A percentile compares a stretch with the other conserved stretches of the same genome.
These are phyloP conservation scores for Ypsolopha sequella DNA, from an alignment of 2,888 invertebrate genomes.

Conservation along the genomic window DNA sequence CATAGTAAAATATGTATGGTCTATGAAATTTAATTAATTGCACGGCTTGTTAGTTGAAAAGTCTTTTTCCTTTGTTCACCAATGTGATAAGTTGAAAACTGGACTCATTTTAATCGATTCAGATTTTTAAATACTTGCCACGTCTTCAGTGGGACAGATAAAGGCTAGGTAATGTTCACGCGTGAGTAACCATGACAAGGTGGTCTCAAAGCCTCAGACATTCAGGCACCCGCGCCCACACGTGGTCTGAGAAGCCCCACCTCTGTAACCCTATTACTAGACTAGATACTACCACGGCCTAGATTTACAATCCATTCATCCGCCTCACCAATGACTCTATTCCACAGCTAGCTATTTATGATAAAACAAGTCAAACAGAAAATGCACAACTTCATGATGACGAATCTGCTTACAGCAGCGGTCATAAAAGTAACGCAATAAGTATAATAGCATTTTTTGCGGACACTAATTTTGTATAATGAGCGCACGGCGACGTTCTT, in stretches of 20 bases:
- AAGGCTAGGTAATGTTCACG: constrained; percentile 21
- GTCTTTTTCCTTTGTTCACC: too few relatives aligned
- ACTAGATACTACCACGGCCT: constrained; percentile 25
- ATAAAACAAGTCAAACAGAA: not conserved
- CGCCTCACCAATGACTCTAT: not conserved
- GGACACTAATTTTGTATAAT: too few relatives aligned
- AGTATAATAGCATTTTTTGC: not conserved
- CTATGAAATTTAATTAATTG: too few relatives aligned
- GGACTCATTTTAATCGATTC: too few relatives aligned
- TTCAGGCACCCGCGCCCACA: constrained; percentile 27
- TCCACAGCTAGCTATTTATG: not conserved
- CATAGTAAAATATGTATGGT: too few relatives aligned
- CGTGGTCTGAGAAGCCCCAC: constrained; percentile 48
- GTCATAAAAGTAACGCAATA: not conserved
- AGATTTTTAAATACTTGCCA: too few relatives aligned
- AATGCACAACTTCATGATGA: not conserved
- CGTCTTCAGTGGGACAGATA: constrained; percentile 6
- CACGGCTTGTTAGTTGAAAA: too few relatives aligned
- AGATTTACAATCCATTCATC: constrained; percentile 28
- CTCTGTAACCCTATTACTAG: constrained; percentile 50
- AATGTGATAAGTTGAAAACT: too few relatives aligned
- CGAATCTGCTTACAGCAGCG: not conserved
- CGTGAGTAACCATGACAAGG: constrained; percentile 30
- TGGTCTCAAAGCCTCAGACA: constrained; percentile 19
- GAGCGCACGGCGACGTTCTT: not conserved